These are phyloP conservation scores for Drosophila atroscutellata DNA, from an alignment of 2,888 invertebrate genomes.

Conservation along the genomic window DNA sequence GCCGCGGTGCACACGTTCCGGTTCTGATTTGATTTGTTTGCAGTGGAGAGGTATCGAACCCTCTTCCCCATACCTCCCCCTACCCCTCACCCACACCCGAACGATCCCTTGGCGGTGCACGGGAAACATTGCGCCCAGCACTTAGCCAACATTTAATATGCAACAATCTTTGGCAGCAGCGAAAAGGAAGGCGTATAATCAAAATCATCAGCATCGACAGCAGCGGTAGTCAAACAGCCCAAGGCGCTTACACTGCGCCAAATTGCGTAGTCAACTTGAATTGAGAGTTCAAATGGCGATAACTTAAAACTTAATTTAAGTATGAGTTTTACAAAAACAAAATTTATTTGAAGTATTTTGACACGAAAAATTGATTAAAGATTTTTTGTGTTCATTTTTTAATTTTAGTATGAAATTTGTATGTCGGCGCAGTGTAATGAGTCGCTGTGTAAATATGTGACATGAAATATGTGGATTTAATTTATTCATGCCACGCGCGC, in stretches of 20 bases:
- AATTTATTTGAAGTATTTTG: background rate
- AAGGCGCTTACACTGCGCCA: background rate
- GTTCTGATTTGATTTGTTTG: slow-evolving; percentile 75
- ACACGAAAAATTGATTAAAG: background rate
- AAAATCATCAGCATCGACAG: slow-evolving; percentile 50
- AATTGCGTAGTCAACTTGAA: background rate
- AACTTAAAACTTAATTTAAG: background rate
- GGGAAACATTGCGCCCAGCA: slow-evolving; percentile 60
- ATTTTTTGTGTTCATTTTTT: background rate
- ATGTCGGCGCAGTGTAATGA: slow-evolving; percentile 48
- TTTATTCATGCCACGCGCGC: slow-evolving; percentile 77
- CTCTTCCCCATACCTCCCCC: background rate
- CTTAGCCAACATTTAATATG: slow-evolving; percentile 75
- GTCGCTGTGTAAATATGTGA: slow-evolving; percentile 59
- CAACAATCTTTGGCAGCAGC: slow-evolving; percentile 74
- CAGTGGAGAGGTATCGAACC: slow-evolving; percentile 20
- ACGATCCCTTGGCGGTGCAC: background rate
- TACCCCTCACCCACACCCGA: no score
- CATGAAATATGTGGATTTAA: slow-evolving; percentile 62
- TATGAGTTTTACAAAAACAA: background rate
- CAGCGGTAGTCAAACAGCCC: slow-evolving; percentile 4
- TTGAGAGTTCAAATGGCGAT: no score
- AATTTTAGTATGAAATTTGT: background rate
- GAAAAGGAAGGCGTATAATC: slow-evolving; percentile 53
- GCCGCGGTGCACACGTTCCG: slow-evolving; percentile 56